Evolutionary conservation across 2,797 vertebrate species (phyloP), one percentile per base, ranked within the genome.

Genomic region (Leptatherina wallacei): DNA sequence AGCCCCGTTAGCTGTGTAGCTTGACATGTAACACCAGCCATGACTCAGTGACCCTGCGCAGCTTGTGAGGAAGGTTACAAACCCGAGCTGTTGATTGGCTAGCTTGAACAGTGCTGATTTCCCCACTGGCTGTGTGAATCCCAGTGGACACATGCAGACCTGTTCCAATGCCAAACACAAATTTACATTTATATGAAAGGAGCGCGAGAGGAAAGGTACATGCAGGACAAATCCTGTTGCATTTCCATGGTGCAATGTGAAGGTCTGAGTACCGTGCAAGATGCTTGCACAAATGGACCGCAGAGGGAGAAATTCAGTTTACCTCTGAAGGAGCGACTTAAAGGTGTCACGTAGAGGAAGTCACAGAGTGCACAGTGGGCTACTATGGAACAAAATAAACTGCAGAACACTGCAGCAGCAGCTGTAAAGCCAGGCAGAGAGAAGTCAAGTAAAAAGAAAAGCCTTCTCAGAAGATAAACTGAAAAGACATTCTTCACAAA

Each of bases 171-270:
- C 75, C 85, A 47, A 89, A 90, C 90, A 91, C 88, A 87, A 81
- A 94, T 93, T 93, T 93, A 88, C 92, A 94, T 93, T 93, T 92
- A 93, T 93, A 94, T 93, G 91, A 92, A 93, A 89, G 85, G 75
- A 75, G 77, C 63, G 62, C 69, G 69, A 85, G 71, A 80, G 82
- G 75, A 84, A 80, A 88, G 84, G 87, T 81, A 71, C 82, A 79
- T 11, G 84, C 74, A 82, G 85, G 85, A 91, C 80, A 82, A 90
- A 90, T 77, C 87, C 78, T 33, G 83, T 82, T 82, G 85, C 84
- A 73, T 86, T 91, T 90, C 83, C 83, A 81, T 65, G 12, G 65
- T 61, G 84, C 72, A 81, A 84, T 81, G 81, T 91, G 84, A 83
- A 85, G 81, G 86, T 87, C 82, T 90, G 85, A 82, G 77, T 42